Percentiles rank a stretch among this genome's conserved stretches.
Evolutionary conservation across 2,888 invertebrate species (phyloP).

Genomic region (Dasysyrphus albostriatus): DNA sequence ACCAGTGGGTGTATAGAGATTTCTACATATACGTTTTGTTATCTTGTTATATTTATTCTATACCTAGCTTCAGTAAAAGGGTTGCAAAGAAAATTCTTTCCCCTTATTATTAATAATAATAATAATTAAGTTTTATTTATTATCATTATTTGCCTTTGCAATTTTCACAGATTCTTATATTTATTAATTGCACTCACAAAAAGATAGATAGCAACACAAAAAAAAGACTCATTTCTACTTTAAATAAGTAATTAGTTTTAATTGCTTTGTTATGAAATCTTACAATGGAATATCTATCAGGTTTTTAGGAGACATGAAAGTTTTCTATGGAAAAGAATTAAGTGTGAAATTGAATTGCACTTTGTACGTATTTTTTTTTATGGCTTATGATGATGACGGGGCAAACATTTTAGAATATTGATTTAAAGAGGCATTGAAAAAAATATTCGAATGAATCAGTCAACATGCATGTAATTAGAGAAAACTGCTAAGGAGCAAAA

Average conservation of each 20-base stretch:
- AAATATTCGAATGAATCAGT: too few species aligned
- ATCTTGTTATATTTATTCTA: slow-evolving; percentile 1
- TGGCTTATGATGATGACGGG: too few species aligned
- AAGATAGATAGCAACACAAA: not conserved
- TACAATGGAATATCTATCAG: not conserved
- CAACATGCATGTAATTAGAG: too few species aligned
- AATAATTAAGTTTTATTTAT: not conserved
- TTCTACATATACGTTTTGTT: not conserved
- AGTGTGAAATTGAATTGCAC: not conserved
- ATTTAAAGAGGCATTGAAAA: too few species aligned
- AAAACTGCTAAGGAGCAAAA: too few species aligned
- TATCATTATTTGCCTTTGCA: slow-evolving; percentile 7
- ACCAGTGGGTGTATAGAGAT: not conserved
- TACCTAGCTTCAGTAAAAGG: not conserved
- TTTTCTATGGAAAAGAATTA: not conserved
- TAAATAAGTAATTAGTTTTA: slow-evolving; percentile 14
- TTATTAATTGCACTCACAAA: not conserved
- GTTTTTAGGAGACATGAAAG: not conserved
- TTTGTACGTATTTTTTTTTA: too few species aligned
- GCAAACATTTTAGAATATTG: too few species aligned
- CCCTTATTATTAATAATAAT: not conserved
- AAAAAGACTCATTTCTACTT: not conserved
- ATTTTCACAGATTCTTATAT: slow-evolving; percentile 12
- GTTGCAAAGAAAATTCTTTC: not conserved
- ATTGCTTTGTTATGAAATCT: slow-evolving; percentile 16